Evolutionary conservation across 2,888 invertebrate species (phyloP).

Genomic region (Lycophotia porphyrea): DNA sequence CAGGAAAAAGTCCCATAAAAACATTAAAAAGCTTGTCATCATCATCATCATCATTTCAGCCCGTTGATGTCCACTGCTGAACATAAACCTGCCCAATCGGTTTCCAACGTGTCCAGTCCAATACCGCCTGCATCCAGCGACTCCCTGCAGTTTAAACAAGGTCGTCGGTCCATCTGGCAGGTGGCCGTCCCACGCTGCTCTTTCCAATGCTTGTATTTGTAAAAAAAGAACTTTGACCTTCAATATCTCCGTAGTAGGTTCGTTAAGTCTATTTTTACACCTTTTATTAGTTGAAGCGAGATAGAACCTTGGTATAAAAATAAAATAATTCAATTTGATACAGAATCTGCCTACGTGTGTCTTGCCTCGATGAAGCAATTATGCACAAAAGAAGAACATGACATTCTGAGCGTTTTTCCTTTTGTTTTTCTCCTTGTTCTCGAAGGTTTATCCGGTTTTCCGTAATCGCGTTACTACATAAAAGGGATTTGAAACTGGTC

Average conservation of each 20-base stretch:
- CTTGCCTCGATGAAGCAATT: slow-evolving; percentile 24
- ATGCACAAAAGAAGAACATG: slow-evolving; percentile 43
- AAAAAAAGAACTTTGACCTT: neutral
- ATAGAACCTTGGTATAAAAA: slow-evolving; percentile 13
- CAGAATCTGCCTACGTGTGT: slow-evolving; percentile 12
- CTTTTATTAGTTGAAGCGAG: neutral
- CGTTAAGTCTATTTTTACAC: neutral
- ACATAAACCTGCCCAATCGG: no score
- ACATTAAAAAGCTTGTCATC: neutral
- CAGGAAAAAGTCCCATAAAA: neutral
- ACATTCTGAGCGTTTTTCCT: slow-evolving; percentile 12
- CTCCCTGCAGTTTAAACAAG: no score
- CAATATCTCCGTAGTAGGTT: neutral
- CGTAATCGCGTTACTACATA: slow-evolving; percentile 20
- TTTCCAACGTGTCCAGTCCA: no score
- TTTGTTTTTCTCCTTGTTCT: neutral
- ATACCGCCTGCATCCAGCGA: no score
- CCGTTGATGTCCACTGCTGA: no score
- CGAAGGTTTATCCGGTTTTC: slow-evolving; percentile 13
- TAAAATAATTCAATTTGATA: slow-evolving; percentile 12
- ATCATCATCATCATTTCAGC: no score
- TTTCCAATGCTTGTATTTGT: no score
- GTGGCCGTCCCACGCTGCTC: no score
- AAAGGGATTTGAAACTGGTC: slow-evolving; percentile 20
- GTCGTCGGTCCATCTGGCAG: no score